phyloP scores from a whole-genome alignment of 1,140 invertebrate species.

The Dreissena polymorpha region DNA sequence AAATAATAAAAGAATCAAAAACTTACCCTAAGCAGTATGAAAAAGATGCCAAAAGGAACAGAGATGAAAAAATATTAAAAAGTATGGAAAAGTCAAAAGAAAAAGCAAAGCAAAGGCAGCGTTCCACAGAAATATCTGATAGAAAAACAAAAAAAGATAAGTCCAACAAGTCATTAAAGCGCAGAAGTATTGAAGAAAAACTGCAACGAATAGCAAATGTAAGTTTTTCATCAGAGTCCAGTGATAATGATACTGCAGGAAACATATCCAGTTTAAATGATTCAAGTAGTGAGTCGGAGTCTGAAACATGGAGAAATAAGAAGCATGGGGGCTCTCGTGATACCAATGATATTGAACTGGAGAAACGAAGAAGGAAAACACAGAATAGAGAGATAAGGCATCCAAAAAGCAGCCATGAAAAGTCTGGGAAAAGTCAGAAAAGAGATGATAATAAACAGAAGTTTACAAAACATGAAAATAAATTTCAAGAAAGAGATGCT shows the following conservation, averaged over 20 bases:
- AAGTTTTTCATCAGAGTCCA: slow-evolving; percentile 1
- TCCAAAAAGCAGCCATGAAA: slow-evolving; percentile 1
- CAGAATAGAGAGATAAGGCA: slow-evolving; percentile 20
- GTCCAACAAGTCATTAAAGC: slow-evolving; percentile 9
- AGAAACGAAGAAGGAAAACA: slow-evolving; percentile 34
- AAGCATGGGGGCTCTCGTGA: slow-evolving; percentile 34
- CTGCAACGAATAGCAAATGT: slow-evolving; percentile 24
- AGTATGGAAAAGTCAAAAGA: background rate
- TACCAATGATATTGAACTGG: slow-evolving; percentile 44
- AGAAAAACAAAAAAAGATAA: slow-evolving; percentile 20
- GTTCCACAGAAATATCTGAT: background rate
- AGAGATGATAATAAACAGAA: background rate
- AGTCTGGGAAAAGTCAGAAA: background rate
- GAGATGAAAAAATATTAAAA: background rate
- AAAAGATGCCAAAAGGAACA: too few relatives aligned
- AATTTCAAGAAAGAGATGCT: too few relatives aligned
- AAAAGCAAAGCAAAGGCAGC: background rate
- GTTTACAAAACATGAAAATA: background rate
- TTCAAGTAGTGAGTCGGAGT: slow-evolving; percentile 49
- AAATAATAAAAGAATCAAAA: too few relatives aligned
- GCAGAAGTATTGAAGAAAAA: slow-evolving; percentile 44
- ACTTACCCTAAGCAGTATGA: too few relatives aligned
- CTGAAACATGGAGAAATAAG: slow-evolving; percentile 49
- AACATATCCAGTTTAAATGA: slow-evolving; percentile 56
- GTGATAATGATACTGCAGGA: slow-evolving; percentile 37